Base-by-base conservation (phyloP, 1,140 invertebrate species). In the Gerris buenoi region DNA sequence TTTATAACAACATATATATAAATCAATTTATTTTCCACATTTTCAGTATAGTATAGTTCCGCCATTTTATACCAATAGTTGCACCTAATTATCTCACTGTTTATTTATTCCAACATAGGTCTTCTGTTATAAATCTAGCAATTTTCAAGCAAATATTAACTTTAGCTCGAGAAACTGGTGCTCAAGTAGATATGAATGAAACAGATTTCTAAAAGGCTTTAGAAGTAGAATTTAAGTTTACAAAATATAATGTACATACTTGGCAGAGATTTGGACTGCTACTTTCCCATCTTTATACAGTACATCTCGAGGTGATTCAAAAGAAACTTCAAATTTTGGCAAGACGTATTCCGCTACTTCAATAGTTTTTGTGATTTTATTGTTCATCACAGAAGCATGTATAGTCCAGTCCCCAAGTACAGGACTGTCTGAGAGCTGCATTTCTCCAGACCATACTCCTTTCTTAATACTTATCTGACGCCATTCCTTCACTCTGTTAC, bases 391-490 rank as follows among this genome's bases (percentile, higher is more conserved):
- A 28, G 80, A 77, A 14, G 86, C 86, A 59, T 83, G 83, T 65
- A 97, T 90, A 58, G 84, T 88, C 94, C 94, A 98, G 71, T 87
- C 84, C 18, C 94, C 95, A 3, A 95, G 79, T 22, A 93, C 87
- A 0, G 93, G 92, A 67, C 88, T 86, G 23, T 87, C 81, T 5
- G 91, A 91, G 1, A 98, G 76, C 70, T 87, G 83, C 1, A 97
- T 76, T 72, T 96, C 88, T 0, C 82, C 84, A 1, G 84, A 83
- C 72, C 90, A 91, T 1, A 94, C 84, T 2, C 92, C 92, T 68
- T 85, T 83, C 23, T 83, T 85, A 22, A 88, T 77, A 25, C 84
- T 75, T 0, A 86, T 83, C 25, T 84, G 80, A 0, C 77, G 80
- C 86, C 90, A 90, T 76, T 93, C 85, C 72, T 90, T 90, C 23